Evolutionary conservation across 2,888 invertebrate species (phyloP), one percentile per base, ranked within the genome.

Genomic region (Atrina japonica): DNA sequence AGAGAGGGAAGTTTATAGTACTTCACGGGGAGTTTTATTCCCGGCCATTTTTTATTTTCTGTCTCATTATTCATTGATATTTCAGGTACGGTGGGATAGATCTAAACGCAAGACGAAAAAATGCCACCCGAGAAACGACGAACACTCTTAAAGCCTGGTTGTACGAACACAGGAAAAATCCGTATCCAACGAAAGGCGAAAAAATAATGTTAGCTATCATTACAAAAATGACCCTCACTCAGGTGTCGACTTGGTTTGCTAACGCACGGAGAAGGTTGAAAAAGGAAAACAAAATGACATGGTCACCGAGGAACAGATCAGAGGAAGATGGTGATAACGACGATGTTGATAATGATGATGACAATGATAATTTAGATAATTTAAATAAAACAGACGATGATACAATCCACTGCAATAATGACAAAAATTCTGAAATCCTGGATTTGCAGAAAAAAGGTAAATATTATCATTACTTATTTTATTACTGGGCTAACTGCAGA

Each of bases 221-320:
- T 88, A 97, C 97, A 70, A 96, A 97, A 92, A 97, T 97, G 97
- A 97, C 97, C 69, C 91, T 97, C 80, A 97, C 97, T 5, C 89
- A 88, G 77, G 97, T 97, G 76, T 96, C 96, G 63, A 98, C 97
- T 84, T 98, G 97, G 97, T 98, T 98, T 91, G 97, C 97, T 70
- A 98, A 97, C 91, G 97, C 97, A 40, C 92, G 97, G 75, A 93
- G 97, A 83, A 93, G 97, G 55, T 93, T 98, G 84, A 98, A 98
- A 92, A 98, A 98, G 90, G 97, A 97, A 92, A 98, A 97, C 92
- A 97, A 97, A 91, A 97, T 97, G 96, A 97, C 97, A 77, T 97
- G 97, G 97, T 71, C 71, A 3, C 71, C 71, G 14, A 55, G 71
- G 45, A 71, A 71, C 41, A 18, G 71, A 47, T 71, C 71, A 9